These are phyloP conservation scores for Thereva unica DNA, from an alignment of 2,888 invertebrate genomes.

Conservation along the genomic window DNA sequence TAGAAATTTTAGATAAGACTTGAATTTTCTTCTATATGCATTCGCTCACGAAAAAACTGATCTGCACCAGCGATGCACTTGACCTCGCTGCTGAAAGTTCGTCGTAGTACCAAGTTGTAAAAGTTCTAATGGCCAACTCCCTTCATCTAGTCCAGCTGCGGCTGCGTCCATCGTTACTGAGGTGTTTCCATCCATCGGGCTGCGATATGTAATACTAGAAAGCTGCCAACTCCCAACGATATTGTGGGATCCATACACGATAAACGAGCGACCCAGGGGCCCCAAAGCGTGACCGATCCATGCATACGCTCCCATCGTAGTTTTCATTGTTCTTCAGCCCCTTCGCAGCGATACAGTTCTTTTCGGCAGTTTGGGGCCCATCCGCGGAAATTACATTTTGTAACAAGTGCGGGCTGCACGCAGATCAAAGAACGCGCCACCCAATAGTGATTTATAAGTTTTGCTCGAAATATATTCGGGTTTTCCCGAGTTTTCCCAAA, in stretches of 20 bases:
- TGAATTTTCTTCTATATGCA: too few species aligned
- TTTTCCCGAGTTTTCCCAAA: too few species aligned
- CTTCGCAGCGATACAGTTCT: constrained; percentile 15
- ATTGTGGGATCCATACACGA: constrained; percentile 10
- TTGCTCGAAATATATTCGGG: too few species aligned
- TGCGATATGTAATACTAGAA: constrained; percentile 28
- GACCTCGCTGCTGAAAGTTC: too few species aligned
- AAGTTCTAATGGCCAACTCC: background rate
- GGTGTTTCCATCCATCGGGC: constrained; percentile 26
- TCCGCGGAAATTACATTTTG: constrained; percentile 19
- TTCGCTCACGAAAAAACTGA: too few species aligned
- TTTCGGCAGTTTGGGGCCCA: constrained; percentile 21
- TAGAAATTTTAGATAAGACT: too few species aligned
- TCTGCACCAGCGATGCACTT: too few species aligned
- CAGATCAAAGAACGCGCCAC: too few species aligned
- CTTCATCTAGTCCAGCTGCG: constrained; percentile 5
- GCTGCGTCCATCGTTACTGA: constrained; percentile 21
- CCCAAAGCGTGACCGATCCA: constrained; percentile 33
- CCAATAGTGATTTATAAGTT: too few species aligned
- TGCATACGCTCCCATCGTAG: background rate
- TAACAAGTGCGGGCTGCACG: constrained; percentile 1
- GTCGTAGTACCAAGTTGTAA: background rate
- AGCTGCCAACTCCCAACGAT: constrained; percentile 1
- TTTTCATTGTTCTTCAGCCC: constrained; percentile 25
- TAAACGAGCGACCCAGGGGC: constrained; percentile 14